Conservation (phyloP, 2,113 vertebrate genomes). For the Neotragus pygmaeus region DNA sequence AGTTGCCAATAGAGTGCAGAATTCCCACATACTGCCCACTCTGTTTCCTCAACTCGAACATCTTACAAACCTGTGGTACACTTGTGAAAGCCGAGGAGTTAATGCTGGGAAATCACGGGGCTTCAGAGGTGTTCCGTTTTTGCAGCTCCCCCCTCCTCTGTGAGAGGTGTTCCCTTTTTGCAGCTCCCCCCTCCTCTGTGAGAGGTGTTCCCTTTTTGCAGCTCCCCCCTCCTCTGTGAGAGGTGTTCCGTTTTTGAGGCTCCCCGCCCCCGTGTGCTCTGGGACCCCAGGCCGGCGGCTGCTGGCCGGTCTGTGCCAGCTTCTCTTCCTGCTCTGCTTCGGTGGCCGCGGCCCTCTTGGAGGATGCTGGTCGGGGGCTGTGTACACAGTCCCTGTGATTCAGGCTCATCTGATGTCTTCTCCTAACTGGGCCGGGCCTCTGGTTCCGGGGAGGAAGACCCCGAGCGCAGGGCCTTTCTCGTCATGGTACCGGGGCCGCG, state of each 20-base stretch:
- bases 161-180: background rate
- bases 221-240: background rate
- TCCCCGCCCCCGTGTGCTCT: accelerated
- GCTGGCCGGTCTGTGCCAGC: too few species aligned
- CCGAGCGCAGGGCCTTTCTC: background rate
- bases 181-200: background rate
- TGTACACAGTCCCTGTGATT: background rate
- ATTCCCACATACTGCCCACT: too few species aligned
- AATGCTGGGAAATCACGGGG: accelerated
- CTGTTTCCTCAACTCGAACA: accelerated
- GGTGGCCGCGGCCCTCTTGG: accelerated
- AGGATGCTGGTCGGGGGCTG: background rate
- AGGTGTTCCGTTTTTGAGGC: background rate
- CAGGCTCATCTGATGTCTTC: background rate
- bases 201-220: background rate
- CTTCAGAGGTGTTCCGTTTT: background rate
- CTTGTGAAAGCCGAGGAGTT: background rate
- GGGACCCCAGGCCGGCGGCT: accelerated
- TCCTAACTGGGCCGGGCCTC: background rate
- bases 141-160: background rate
- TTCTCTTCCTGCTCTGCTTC: background rate
- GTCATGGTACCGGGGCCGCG: accelerated
- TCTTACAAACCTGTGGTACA: too few species aligned
- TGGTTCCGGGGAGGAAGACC: background rate
- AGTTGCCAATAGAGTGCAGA: background rate